These are phyloP conservation scores for Pogonus chalceus DNA, from an alignment of 1,140 invertebrate species.

Conservation along the genomic window DNA sequence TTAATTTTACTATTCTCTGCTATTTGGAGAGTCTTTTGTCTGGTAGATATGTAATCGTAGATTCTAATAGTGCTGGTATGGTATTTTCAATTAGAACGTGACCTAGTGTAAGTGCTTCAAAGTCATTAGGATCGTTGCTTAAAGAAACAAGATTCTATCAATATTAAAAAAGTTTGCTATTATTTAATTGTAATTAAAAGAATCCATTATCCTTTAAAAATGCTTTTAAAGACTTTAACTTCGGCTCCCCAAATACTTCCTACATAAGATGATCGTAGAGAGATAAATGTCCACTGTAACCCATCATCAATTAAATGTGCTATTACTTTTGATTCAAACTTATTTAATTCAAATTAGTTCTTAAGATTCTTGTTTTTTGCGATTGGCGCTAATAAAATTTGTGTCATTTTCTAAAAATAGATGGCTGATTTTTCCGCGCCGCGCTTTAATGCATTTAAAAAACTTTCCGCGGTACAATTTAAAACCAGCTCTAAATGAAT, in stretches of 20 bases:
- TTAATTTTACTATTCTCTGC: too few relatives aligned
- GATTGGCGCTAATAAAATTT: constrained; percentile 7
- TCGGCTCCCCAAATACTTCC: too few relatives aligned
- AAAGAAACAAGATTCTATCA: constrained; percentile 21
- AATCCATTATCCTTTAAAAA: constrained; percentile 10
- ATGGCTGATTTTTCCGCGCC: constrained; percentile 21
- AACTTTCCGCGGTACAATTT: too few relatives aligned
- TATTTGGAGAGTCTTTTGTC: too few relatives aligned
- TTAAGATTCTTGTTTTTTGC: too few relatives aligned
- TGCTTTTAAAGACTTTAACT: constrained; percentile 17
- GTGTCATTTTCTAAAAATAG: constrained; percentile 17
- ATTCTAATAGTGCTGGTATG: too few relatives aligned
- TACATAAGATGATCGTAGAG: constrained; percentile 19
- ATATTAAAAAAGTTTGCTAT: constrained; percentile 12
- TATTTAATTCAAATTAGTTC: too few relatives aligned
- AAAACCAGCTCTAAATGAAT: too few relatives aligned
- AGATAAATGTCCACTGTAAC: constrained; percentile 26
- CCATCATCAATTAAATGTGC: too few relatives aligned
- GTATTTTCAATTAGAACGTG: constrained; percentile 26
- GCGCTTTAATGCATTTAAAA: constrained; percentile 27
- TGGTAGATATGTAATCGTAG: too few relatives aligned
- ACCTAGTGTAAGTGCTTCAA: constrained; percentile 26
- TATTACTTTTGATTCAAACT: too few relatives aligned
- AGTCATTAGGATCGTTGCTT: too few relatives aligned
- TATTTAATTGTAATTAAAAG: constrained; percentile 16